A percentile compares a stretch with the other conserved stretches of the same genome.
Evolutionary conservation across 2,113 vertebrate genomes (phyloP).

Genomic region (Gallinago undulata): DNA sequence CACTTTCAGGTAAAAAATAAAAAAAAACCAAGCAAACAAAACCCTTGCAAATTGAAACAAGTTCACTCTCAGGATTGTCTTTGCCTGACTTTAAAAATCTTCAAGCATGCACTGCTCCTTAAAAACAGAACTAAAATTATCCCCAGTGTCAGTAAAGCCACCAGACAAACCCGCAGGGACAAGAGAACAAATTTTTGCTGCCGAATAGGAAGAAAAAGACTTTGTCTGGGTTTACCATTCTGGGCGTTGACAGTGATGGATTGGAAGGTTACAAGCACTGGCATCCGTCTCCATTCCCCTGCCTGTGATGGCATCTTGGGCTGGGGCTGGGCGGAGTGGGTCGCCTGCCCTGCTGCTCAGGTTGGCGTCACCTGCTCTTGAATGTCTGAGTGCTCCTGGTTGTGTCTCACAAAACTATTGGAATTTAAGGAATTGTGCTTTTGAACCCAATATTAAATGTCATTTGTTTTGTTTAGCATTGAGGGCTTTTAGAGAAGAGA

Average conservation of each 20-base stretch:
- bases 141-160: not conserved
- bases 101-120: not conserved
- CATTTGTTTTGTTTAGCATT: not conserved
- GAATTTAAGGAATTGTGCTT: constrained; percentile 36
- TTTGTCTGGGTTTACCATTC: not conserved
- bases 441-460: not conserved
- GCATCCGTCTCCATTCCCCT: constrained; percentile 66
- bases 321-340: constrained; percentile 14
- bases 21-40: not conserved
- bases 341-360: constrained; percentile 17
- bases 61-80: fast-evolving
- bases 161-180: not conserved
- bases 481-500: not conserved
- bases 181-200: not conserved
- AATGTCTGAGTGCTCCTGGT: not conserved
- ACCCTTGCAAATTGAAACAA: not conserved
- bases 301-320: constrained; percentile 1
- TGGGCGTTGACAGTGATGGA: constrained; percentile 68
- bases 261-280: constrained; percentile 37
- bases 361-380: constrained; percentile 63
- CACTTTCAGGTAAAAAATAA: not conserved
- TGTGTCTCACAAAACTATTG: not conserved
- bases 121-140: not conserved
- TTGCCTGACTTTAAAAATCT: not conserved
- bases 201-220: not conserved